Conservation (phyloP, 2,113 vertebrate genomes). For the Lophura nycthemera region DNA sequence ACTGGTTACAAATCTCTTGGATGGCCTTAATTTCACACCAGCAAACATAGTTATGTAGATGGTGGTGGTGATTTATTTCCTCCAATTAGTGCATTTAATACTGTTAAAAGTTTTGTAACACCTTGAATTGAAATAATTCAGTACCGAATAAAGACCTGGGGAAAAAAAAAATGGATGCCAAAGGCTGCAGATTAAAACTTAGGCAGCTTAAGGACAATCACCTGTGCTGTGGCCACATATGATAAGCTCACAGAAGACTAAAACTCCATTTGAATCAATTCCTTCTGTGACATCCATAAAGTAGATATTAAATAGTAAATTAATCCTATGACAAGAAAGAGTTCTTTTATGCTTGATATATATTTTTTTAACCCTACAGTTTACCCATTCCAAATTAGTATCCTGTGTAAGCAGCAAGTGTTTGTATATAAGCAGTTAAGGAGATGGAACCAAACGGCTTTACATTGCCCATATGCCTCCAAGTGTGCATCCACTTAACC, state of each 20-base stretch:
- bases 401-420: not conserved
- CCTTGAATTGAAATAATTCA: not conserved
- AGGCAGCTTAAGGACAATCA: not conserved
- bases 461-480: not conserved
- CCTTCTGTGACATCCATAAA: conserved; percentile 19
- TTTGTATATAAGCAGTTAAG: not conserved
- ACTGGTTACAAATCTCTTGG: not conserved
- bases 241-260: not conserved
- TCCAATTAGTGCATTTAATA: not conserved
- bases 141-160: not conserved
- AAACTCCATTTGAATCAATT: conserved; percentile 29
- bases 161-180: not conserved
- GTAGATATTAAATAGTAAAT: conserved; percentile 38
- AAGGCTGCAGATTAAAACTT: not conserved
- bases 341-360: not conserved
- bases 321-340: conserved; percentile 35
- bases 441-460: not conserved
- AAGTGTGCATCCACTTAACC: not conserved
- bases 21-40: not conserved
- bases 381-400: not conserved
- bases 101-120: not conserved
- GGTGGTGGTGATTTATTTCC: not conserved
- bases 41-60: not conserved
- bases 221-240: not conserved
- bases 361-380: conserved; percentile 7